Base-by-base conservation (phyloP, 2,888 invertebrate species). In the Eumerus sabulonum region DNA sequence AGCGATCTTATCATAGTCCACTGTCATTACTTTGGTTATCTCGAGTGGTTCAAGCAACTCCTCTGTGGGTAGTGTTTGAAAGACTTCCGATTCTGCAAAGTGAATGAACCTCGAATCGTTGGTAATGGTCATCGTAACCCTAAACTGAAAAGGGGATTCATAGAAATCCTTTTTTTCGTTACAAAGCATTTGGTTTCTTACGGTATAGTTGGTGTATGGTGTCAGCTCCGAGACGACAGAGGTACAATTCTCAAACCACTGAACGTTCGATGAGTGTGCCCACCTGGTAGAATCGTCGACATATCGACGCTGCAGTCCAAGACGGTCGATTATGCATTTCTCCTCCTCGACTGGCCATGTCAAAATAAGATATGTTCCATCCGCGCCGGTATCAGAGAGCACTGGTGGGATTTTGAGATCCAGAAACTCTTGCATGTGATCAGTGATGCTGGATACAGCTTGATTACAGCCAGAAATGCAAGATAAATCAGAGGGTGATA, bases 181-280 rank as follows among this genome's bases (percentile, higher is more conserved):
- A 40, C 44, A 4, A 11, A n/a, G n/a, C n/a, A n/a, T n/a, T n/a
- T n/a, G n/a, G n/a, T 12, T 12, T 17, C 91, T 90, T 90, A 97
- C 97, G 91, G 94, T 92, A 87, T 98, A 98, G 86, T 95, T 95
- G 0, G 96, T 95, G 86, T 95, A 97, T 0, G 98, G 97, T 82
- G 94, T 93, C 54, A 98, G 90, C 83, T 94, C 93, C 82, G 94
- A 93, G 9, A 97, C 93, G 19, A 92, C 91, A 83, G 94, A 94
- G 44, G 92, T 86, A 17, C 91, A 91, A 83, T 91, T 88, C 83
- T 92, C 91, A 64, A 86, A 85, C 86, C 94, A 95, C 36, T 86
- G 84, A 54, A 86, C 87, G 67, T 85, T 85, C 1, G 85, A 86
- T 63, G 87, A 81, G 87, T 94, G 95, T 86, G 95, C 94, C 97